Conservation (phyloP, 2,797 vertebrate species). For the Onychomys leucogaster region DNA sequence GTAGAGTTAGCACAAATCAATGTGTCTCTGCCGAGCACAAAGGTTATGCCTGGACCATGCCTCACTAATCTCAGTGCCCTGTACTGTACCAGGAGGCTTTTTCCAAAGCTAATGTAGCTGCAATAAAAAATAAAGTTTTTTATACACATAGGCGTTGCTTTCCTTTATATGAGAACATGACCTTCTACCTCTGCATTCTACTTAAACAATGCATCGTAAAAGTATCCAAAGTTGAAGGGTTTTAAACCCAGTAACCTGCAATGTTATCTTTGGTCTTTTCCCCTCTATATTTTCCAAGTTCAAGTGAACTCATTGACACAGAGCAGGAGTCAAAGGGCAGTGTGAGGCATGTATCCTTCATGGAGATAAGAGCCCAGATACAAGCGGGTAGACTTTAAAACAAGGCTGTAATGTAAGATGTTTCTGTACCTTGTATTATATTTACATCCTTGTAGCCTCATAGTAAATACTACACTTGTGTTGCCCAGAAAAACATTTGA, state of each 20-base stretch:
- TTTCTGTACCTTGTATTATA: background rate
- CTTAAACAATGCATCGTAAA: constrained; percentile 42
- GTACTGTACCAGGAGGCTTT: background rate
- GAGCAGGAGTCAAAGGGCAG: constrained; percentile 21
- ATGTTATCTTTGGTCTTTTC: constrained; percentile 32
- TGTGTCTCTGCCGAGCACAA: background rate
- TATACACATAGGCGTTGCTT: background rate
- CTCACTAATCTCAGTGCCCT: background rate
- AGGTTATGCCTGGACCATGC: background rate
- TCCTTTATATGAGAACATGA: constrained; percentile 15
- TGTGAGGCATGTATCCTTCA: background rate
- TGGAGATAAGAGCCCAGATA: background rate
- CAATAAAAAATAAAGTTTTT: background rate
- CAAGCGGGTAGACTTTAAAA: constrained; percentile 4
- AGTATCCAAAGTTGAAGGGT: background rate
- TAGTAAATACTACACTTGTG: constrained; percentile 26
- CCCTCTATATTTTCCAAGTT: constrained; percentile 7
- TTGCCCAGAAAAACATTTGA: background rate
- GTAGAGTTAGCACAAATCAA: background rate
- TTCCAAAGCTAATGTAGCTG: constrained; percentile 9
- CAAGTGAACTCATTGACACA: constrained; percentile 11
- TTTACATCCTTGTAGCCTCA: background rate
- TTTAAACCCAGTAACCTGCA: constrained; percentile 40
- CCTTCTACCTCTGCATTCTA: background rate
- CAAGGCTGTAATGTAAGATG: constrained; percentile 20